Percentiles rank a stretch among this genome's conserved stretches.
These are phyloP conservation scores for Brevipalpus yothersi DNA, from an alignment of 1,140 invertebrate species.

Conservation along the genomic window DNA sequence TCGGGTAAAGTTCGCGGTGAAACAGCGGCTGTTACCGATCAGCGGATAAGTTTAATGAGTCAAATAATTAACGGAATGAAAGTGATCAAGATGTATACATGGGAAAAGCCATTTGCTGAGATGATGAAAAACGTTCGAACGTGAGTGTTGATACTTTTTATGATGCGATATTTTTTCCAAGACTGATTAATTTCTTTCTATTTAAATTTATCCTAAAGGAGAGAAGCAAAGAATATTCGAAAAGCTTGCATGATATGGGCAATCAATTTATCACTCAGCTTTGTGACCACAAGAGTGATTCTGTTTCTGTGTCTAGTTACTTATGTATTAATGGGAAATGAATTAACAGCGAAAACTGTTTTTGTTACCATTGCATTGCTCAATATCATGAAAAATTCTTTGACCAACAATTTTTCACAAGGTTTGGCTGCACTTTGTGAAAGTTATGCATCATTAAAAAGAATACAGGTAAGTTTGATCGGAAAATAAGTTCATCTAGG, in stretches of 20 bases:
- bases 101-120: conserved; percentile 49
- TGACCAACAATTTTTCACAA: neutral
- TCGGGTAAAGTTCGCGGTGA: conserved; percentile 7
- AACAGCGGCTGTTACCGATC: conserved; percentile 46
- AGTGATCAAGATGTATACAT: conserved; percentile 51
- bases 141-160: neutral
- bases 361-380: neutral
- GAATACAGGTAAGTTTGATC: neutral
- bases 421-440: neutral
- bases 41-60: conserved; percentile 59
- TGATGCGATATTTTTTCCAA: conserved; percentile 28
- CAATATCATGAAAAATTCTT: neutral
- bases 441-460: neutral
- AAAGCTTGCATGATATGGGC: neutral
- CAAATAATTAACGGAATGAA: conserved; percentile 72
- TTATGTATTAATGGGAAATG: neutral
- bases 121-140: conserved; percentile 31
- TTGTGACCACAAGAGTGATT: neutral
- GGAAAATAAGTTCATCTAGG: neutral
- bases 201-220: conserved; percentile 29
- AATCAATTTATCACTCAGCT: neutral
- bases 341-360: neutral
- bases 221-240: neutral
- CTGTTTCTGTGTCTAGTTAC: neutral
- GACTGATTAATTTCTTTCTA: conserved; percentile 26